Percentiles rank a stretch among this genome's conserved stretches.
phyloP scores from a whole-genome alignment of 2,888 invertebrate species.

The Pachymerium ferrugineum region DNA sequence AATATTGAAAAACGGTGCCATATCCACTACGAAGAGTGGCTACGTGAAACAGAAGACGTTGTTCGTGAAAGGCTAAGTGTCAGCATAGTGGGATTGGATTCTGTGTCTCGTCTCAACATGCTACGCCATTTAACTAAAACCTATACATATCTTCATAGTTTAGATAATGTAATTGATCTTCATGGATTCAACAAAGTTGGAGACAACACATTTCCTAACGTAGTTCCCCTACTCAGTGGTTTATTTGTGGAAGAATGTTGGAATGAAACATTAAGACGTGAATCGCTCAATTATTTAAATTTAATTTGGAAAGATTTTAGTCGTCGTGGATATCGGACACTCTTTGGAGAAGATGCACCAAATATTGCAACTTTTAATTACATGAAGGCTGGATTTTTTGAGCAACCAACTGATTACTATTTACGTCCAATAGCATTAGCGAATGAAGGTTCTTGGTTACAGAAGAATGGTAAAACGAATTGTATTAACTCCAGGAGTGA shows the following conservation, averaged over 20 bases:
- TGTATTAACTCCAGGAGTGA: conserved; percentile 63
- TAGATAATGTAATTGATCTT: conserved; percentile 64
- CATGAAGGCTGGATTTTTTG: conserved; percentile 63
- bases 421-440: conserved; percentile 65
- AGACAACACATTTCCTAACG: conserved; percentile 43
- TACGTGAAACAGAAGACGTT: background rate
- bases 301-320: conserved; percentile 39
- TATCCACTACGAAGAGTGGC: background rate
- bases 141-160: conserved; percentile 56
- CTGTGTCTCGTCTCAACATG: conserved; percentile 73
- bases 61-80: conserved; percentile 55
- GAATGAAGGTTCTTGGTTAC: conserved; percentile 62
- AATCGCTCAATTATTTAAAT: conserved; percentile 38
- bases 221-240: conserved; percentile 35
- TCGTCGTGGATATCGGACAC: conserved; percentile 52
- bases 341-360: conserved; percentile 71
- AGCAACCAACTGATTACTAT: conserved; percentile 75
- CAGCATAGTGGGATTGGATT: conserved; percentile 75
- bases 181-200: conserved; percentile 59
- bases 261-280: conserved; percentile 30
- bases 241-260: conserved; percentile 40
- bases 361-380: conserved; percentile 70
- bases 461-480: conserved; percentile 60
- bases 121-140: conserved; percentile 70
- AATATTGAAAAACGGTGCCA: conserved; percentile 9